These are phyloP conservation scores for Dendrocopos noguchii DNA, from an alignment of 2,113 vertebrate genomes.

Conservation along the genomic window DNA sequence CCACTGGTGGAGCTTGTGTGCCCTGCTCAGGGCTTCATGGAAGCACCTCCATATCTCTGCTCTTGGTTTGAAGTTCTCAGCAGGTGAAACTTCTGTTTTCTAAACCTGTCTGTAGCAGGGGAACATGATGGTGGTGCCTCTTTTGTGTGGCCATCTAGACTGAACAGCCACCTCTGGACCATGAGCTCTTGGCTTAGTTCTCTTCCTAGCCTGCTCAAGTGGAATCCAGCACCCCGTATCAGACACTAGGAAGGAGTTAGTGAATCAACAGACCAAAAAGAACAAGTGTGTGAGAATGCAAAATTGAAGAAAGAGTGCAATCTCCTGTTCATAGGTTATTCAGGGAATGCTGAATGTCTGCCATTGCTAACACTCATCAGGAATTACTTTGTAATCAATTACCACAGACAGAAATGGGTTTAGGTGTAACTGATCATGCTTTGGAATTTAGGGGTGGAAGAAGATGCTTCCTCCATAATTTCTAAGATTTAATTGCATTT, in stretches of 20 bases:
- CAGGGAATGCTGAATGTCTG: background rate
- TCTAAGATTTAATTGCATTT: background rate
- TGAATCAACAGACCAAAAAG: background rate
- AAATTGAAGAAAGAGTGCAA: background rate
- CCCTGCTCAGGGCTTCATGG: background rate
- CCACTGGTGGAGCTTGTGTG: accelerated
- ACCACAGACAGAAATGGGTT: background rate
- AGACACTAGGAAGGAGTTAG: background rate
- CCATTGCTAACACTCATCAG: background rate
- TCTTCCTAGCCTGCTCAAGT: background rate
- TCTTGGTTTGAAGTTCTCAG: background rate
- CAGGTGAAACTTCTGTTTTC: background rate
- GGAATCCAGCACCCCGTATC: background rate
- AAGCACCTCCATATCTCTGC: background rate
- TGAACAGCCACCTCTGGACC: accelerated
- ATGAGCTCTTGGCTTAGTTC: background rate
- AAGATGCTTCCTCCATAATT: background rate
- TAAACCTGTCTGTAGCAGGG: background rate
- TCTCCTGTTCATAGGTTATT: background rate
- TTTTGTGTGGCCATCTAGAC: background rate
- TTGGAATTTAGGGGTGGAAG: background rate
- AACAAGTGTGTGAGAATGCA: background rate
- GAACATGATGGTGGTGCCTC: background rate
- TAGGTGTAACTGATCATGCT: background rate
- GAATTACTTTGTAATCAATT: background rate